Conservation (phyloP, 2,113 vertebrate genomes). For the Pheucticus melanocephalus region DNA sequence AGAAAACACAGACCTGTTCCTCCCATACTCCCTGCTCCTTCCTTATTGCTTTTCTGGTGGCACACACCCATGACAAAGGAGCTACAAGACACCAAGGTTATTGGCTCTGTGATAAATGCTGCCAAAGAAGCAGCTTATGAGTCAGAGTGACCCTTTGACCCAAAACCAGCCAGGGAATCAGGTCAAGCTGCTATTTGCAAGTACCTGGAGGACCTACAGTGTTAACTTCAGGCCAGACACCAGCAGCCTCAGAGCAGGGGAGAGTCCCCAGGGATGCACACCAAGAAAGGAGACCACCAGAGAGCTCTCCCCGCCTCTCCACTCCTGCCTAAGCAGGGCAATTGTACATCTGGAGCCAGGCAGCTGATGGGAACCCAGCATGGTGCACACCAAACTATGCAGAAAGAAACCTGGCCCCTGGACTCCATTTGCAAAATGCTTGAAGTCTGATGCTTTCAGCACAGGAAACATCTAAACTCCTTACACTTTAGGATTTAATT, state of each 20-base stretch:
- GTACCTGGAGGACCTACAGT: not conserved
- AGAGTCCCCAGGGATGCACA: not conserved
- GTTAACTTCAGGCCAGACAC: not conserved
- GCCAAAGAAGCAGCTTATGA: not conserved
- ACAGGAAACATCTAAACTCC: not conserved
- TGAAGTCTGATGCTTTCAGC: conserved; percentile 15
- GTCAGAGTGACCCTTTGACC: not conserved
- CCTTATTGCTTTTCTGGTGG: not conserved
- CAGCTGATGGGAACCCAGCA: not conserved
- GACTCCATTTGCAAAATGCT: not conserved
- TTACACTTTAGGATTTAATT: not conserved
- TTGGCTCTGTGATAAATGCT: not conserved
- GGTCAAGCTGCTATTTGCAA: not conserved
- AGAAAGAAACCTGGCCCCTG: not conserved
- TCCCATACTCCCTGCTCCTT: not conserved
- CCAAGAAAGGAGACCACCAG: not conserved
- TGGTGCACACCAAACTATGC: not conserved
- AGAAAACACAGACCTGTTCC: not conserved
- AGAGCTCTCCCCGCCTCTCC: not conserved
- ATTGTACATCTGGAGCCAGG: not conserved
- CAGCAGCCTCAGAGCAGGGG: not conserved
- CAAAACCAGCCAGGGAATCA: not conserved
- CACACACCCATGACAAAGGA: not conserved
- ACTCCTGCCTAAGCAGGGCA: not conserved
- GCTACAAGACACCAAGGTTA: not conserved